A percentile compares a stretch with the other conserved stretches of the same genome.
phyloP scores from a whole-genome alignment of 1,140 invertebrate genomes.

The Antheraea pernyi region DNA sequence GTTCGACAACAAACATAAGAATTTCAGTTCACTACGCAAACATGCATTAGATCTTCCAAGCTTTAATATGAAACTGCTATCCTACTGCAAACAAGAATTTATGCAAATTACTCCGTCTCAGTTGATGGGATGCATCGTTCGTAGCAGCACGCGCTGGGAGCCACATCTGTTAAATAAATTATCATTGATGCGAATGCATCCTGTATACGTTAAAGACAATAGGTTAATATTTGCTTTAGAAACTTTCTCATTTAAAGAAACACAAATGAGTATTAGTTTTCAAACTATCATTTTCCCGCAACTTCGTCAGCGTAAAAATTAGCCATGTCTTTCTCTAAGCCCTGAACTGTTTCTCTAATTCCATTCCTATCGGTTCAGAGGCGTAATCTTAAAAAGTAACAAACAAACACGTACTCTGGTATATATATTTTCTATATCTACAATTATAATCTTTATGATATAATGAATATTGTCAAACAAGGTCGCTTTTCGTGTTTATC shows the following conservation, averaged over 20 bases:
- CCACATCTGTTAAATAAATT: conserved; percentile 14
- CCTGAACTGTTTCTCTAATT: no score
- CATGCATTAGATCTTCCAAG: background rate
- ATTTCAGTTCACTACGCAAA: conserved; percentile 6
- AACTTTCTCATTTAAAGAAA: background rate
- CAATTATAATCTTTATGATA: no score
- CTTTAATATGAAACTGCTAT: conserved; percentile 30
- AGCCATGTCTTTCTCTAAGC: no score
- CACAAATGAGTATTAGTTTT: background rate
- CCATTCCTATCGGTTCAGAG: no score
- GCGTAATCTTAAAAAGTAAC: no score
- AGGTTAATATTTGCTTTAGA: background rate
- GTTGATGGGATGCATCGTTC: conserved; percentile 53
- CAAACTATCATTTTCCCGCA: no score
- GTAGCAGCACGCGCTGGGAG: conserved; percentile 31
- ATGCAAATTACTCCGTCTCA: conserved; percentile 53
- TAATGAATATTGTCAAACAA: no score
- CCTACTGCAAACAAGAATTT: conserved; percentile 34
- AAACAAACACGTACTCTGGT: no score
- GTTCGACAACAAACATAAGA: background rate
- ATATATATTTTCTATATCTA: no score
- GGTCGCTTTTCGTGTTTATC: no score
- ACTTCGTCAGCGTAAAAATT: no score
- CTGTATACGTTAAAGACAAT: background rate
- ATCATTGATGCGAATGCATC: conserved; percentile 1